These are phyloP conservation scores for Oreochromis mossambicus DNA, from an alignment of 2,797 vertebrate species.

Conservation along the genomic window DNA sequence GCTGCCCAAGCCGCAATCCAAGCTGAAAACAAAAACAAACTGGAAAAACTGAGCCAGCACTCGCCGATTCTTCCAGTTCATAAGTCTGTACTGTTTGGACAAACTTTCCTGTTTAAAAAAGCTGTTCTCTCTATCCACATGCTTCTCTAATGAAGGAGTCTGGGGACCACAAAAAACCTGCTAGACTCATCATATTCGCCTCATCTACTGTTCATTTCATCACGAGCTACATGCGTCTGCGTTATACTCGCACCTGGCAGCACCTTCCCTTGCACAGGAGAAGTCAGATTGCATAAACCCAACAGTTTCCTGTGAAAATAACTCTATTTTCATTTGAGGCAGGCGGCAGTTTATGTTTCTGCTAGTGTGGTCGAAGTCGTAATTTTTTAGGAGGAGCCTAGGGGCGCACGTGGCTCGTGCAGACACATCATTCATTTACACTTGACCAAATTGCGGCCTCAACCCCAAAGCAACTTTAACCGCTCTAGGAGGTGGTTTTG, in stretches of 20 bases:
- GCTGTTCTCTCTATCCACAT: neutral
- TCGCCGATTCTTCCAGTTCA: neutral
- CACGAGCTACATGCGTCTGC: neutral
- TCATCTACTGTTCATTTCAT: neutral
- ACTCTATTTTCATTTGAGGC: neutral
- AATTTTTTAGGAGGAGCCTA: conserved; percentile 14
- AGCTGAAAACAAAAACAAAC: conserved; percentile 29
- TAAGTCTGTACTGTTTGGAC: conserved; percentile 5
- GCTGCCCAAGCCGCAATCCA: conserved; percentile 14
- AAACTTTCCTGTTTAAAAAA: conserved; percentile 8
- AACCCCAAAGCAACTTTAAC: conserved; percentile 21
- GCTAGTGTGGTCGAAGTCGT: conserved; percentile 7
- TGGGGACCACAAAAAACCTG: neutral
- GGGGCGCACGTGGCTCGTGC: neutral
- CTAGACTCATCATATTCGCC: neutral
- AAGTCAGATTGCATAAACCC: neutral
- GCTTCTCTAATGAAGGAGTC: conserved; percentile 11
- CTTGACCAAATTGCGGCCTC: conserved; percentile 16
- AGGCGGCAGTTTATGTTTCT: conserved; percentile 42
- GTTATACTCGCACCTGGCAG: neutral
- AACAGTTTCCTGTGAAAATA: conserved; percentile 22
- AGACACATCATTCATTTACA: conserved; percentile 35
- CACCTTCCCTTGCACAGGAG: neutral
- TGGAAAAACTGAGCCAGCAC: neutral
- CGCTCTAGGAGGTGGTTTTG: neutral